Percentiles rank a stretch among this genome's conserved stretches.
phyloP scores from a whole-genome alignment of 2,888 invertebrate species.

The Mermis nigrescens region DNA sequence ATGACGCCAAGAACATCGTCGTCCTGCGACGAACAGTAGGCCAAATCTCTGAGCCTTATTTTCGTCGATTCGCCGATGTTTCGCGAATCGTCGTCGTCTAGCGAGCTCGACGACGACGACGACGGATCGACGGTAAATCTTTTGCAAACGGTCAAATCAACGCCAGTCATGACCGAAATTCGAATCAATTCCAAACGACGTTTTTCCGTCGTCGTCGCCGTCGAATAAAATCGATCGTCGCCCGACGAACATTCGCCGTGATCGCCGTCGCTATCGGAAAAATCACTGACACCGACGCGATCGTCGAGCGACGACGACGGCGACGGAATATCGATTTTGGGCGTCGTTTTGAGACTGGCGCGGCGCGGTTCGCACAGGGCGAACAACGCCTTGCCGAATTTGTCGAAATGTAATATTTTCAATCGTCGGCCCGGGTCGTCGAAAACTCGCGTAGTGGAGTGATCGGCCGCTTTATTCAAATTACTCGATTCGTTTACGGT shows the following conservation, averaged over 20 bases:
- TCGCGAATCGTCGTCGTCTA: no score
- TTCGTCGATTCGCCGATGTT: no score
- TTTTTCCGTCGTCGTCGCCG: no score
- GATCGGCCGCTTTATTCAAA: no score
- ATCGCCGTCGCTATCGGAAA: no score
- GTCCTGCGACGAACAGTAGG: not conserved
- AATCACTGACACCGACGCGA: no score
- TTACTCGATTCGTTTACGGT: no score
- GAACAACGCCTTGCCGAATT: not conserved
- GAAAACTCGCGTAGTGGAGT: no score
- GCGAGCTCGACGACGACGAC: not conserved
- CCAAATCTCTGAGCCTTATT: not conserved
- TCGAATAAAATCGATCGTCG: no score
- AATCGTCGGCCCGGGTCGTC: not conserved
- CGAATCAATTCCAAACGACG: not conserved
- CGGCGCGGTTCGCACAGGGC: not conserved
- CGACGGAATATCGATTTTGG: not conserved
- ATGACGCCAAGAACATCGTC: not conserved
- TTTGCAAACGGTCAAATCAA: not conserved
- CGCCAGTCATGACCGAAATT: not conserved
- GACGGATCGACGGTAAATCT: not conserved
- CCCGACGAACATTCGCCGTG: no score
- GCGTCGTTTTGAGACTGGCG: no score
- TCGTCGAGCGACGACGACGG: not conserved
- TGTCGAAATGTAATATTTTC: not conserved